phyloP scores from a whole-genome alignment of 1,140 invertebrate species.

The Dreissena rostriformis region DNA sequence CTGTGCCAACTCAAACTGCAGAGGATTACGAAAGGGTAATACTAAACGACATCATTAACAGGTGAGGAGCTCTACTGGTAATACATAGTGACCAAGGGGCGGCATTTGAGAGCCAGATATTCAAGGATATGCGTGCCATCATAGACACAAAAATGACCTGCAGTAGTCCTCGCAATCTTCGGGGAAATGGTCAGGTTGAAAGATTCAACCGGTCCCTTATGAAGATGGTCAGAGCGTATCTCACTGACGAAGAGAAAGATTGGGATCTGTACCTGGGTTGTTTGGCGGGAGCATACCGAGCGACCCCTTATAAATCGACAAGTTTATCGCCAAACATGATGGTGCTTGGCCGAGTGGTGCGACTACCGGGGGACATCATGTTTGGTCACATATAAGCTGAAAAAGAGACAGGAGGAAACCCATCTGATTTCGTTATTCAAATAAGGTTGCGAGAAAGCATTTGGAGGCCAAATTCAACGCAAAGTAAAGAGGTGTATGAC shows the following conservation, averaged over 20 bases:
- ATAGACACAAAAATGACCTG: slow-evolving; percentile 9
- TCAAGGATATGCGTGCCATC: not conserved
- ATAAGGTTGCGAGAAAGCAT: no score
- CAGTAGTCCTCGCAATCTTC: slow-evolving; percentile 2
- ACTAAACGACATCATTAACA: slow-evolving; percentile 19
- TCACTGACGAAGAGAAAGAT: not conserved
- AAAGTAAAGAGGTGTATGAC: no score
- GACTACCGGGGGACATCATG: not conserved
- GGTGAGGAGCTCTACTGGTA: slow-evolving; percentile 13
- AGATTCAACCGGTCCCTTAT: slow-evolving; percentile 11
- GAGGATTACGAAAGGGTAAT: not conserved
- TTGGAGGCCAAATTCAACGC: no score
- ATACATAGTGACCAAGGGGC: no score
- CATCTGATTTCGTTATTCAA: no score
- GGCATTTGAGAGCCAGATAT: slow-evolving; percentile 38
- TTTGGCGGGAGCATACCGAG: no score
- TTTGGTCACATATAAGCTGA: no score
- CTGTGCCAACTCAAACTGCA: slow-evolving; percentile 35
- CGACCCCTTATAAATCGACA: no score
- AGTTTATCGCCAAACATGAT: not conserved
- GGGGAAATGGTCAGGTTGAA: slow-evolving; percentile 24
- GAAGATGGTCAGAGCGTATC: not conserved
- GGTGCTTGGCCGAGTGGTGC: slow-evolving; percentile 5
- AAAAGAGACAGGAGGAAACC: no score
- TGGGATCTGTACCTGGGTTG: no score